Evolutionary conservation across 2,113 vertebrate genomes (phyloP).

Genomic region (Lampris megalopsis): DNA sequence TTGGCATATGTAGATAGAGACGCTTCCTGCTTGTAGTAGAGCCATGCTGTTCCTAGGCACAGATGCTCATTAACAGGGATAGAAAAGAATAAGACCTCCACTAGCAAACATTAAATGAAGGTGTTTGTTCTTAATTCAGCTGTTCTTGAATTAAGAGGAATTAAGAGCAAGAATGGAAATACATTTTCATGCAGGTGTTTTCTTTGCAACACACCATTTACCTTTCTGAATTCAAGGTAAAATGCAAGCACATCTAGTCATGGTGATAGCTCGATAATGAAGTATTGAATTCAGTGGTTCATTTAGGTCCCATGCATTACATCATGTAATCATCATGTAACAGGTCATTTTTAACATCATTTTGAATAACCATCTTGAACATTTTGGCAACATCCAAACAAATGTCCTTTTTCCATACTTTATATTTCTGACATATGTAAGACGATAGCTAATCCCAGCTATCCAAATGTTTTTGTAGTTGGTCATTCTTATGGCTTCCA

Average conservation of each 20-base stretch:
- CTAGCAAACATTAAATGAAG: slow-evolving; percentile 42
- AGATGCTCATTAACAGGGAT: slow-evolving; percentile 48
- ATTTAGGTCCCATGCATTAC: not conserved
- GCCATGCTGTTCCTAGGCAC: slow-evolving; percentile 57
- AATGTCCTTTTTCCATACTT: too few relatives aligned
- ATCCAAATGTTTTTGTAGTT: too few relatives aligned
- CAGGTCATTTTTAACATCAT: too few relatives aligned
- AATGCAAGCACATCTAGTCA: too few relatives aligned
- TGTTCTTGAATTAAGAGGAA: slow-evolving; percentile 32
- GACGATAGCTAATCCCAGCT: too few relatives aligned
- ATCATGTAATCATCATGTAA: too few relatives aligned
- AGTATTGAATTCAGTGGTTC: not conserved
- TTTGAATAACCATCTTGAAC: too few relatives aligned
- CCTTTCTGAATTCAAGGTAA: not conserved
- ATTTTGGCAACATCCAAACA: too few relatives aligned
- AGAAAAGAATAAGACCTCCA: slow-evolving; percentile 35
- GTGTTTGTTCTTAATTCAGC: slow-evolving; percentile 38
- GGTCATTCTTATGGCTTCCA: too few relatives aligned
- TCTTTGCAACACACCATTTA: slow-evolving; percentile 15
- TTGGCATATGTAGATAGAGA: slow-evolving; percentile 45
- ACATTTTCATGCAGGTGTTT: slow-evolving; percentile 12
- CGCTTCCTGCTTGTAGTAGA: slow-evolving; percentile 47
- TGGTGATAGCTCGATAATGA: not conserved
- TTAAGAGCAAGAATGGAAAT: slow-evolving; percentile 17
- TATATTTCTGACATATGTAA: too few relatives aligned